Evolutionary conservation across 2,113 vertebrate species (phyloP).

Genomic region (Microcebus murinus): DNA sequence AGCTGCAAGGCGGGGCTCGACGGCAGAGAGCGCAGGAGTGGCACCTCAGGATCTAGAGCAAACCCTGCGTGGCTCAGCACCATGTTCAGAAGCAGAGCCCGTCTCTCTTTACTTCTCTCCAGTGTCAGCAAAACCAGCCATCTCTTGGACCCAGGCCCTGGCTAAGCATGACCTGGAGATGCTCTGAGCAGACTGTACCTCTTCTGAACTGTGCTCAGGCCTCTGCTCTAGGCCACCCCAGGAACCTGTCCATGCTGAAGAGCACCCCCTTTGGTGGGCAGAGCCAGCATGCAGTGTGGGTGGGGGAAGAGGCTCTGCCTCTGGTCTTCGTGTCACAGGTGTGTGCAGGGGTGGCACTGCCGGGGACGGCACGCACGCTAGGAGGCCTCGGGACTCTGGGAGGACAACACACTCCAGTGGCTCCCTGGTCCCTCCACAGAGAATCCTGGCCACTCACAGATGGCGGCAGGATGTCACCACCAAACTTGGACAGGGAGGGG

Average conservation of each 20-base stretch:
- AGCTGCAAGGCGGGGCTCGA: too few species aligned
- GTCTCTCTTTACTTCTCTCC: not conserved
- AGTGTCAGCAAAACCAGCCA: not conserved
- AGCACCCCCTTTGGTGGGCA: not conserved
- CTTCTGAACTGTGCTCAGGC: not conserved
- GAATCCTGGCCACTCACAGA: not conserved
- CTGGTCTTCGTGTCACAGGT: not conserved
- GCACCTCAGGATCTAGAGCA: not conserved
- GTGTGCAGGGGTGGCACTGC: not conserved
- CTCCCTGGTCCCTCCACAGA: not conserved
- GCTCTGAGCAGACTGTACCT: too few species aligned
- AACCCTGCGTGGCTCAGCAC: fast-evolving
- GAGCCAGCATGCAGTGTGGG: not conserved
- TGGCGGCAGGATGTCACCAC: fast-evolving
- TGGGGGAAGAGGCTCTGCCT: not conserved
- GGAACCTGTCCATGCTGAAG: not conserved
- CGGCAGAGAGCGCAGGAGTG: too few species aligned
- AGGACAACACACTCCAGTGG: fast-evolving
- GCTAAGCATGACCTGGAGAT: not conserved
- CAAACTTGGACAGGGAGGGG: fast-evolving
- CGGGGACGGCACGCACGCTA: not conserved
- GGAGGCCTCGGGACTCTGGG: not conserved
- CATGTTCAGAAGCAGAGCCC: too few species aligned
- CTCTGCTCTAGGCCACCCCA: not conserved
- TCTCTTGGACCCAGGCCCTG: not conserved